Percentiles rank a stretch among this genome's conserved stretches.
phyloP scores from a whole-genome alignment of 2,888 invertebrate species.

The Phytoseiulus persimilis region DNA sequence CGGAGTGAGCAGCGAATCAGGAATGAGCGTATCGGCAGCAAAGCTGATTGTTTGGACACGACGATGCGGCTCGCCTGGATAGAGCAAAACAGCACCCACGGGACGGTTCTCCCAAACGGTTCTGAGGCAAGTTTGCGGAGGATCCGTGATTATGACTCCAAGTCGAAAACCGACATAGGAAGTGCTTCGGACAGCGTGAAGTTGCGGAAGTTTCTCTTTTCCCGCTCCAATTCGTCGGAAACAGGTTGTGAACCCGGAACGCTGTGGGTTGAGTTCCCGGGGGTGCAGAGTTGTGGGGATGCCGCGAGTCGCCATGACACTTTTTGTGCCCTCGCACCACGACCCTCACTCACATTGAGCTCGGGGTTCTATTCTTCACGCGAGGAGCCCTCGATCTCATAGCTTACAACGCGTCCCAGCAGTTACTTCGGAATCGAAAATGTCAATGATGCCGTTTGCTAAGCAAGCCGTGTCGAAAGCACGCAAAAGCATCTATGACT shows the following conservation, averaged over 20 bases:
- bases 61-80: not conserved
- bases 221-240: not conserved
- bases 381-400: not conserved
- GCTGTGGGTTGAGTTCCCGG: not conserved
- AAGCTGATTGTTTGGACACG: not conserved
- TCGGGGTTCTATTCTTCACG: not conserved
- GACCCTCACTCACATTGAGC: not conserved
- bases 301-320: not conserved
- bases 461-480: not conserved
- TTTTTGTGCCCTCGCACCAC: not conserved
- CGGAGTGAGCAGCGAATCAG: not conserved
- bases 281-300: not conserved
- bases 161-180: too few species aligned
- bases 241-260: not conserved
- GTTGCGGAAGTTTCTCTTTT: not conserved
- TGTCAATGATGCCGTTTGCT: not conserved
- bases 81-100: not conserved
- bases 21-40: not conserved
- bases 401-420: not conserved
- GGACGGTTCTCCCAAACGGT: not conserved
- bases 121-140: not conserved
- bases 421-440: not conserved
- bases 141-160: not conserved
- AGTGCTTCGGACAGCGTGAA: too few species aligned
- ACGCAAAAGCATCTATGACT: not conserved